These are phyloP conservation scores for Ostrea edulis DNA, from an alignment of 1,140 invertebrate species.

Conservation along the genomic window DNA sequence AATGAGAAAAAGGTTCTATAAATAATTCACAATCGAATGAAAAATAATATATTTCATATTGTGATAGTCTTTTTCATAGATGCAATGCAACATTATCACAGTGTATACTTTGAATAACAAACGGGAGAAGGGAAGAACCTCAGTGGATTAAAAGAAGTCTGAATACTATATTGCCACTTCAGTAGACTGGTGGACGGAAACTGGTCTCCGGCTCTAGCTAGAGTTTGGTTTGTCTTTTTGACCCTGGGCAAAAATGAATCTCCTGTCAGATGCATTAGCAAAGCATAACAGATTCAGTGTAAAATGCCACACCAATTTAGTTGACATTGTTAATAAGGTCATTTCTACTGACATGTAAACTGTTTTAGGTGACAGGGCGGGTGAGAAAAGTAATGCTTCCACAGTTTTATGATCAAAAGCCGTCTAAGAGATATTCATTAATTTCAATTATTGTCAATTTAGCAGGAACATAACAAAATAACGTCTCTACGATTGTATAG, in stretches of 20 bases:
- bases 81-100: background rate
- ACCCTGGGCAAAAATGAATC: conserved; percentile 31
- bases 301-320: conserved; percentile 22
- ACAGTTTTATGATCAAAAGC: conserved; percentile 28
- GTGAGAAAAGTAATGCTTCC: conserved; percentile 13
- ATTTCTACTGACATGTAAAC: conserved; percentile 26
- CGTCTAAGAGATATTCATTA: conserved; percentile 21
- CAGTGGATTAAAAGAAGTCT: background rate
- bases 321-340: conserved; percentile 36
- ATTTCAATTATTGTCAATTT: conserved; percentile 38
- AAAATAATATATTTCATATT: background rate
- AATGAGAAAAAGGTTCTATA: background rate
- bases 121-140: background rate
- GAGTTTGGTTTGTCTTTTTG: background rate
- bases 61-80: background rate
- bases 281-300: conserved; percentile 5
- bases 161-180: background rate
- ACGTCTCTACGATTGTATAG: background rate
- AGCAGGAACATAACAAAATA: conserved; percentile 7
- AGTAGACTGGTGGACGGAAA: background rate
- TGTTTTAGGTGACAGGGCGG: background rate
- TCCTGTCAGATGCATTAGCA: conserved; percentile 34
- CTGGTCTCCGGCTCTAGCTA: background rate
- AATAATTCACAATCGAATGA: conserved; percentile 2
- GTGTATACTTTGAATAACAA: background rate